Conservation (phyloP, 1,140 invertebrate species). For the Drosophila baimaii region DNA sequence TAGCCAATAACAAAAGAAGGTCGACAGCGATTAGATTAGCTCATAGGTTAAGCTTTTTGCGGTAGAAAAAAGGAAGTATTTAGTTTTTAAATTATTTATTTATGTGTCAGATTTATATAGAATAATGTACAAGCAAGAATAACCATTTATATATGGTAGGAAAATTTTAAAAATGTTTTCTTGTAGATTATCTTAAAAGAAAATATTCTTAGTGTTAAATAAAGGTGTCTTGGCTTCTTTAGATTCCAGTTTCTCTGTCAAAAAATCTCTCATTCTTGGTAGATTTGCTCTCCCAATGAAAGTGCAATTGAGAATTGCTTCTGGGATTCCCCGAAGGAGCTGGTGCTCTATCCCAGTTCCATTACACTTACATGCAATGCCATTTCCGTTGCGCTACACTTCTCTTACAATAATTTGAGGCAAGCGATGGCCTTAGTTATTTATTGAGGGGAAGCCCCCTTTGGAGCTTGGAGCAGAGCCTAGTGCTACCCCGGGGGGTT, state of each 20-base stretch:
- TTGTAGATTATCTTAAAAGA: too few relatives aligned
- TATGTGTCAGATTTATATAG: background rate
- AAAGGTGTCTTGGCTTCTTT: too few relatives aligned
- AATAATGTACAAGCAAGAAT: background rate
- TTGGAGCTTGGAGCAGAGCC: slow-evolving; percentile 7
- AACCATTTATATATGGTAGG: too few relatives aligned
- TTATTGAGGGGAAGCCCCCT: slow-evolving; percentile 20
- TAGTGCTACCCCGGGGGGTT: slow-evolving; percentile 5
- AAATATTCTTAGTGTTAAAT: too few relatives aligned
- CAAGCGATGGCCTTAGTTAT: slow-evolving; percentile 42
- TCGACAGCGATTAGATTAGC: slow-evolving; percentile 9
- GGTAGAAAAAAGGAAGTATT: background rate
- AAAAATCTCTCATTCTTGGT: background rate
- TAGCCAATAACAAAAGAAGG: slow-evolving; percentile 1
- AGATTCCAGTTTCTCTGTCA: background rate
- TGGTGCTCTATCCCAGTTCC: slow-evolving; percentile 32
- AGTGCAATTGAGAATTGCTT: slow-evolving; percentile 22
- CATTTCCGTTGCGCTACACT: slow-evolving; percentile 61
- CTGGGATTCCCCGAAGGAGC: slow-evolving; percentile 11
- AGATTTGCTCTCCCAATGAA: slow-evolving; percentile 19
- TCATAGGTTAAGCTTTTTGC: slow-evolving; percentile 1
- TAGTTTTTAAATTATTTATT: background rate
- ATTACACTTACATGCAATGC: slow-evolving; percentile 61
- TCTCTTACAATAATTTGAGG: slow-evolving; percentile 50
- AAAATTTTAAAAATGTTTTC: too few relatives aligned